phyloP scores from a whole-genome alignment of 2,113 vertebrate species.

The Sprattus sprattus region DNA sequence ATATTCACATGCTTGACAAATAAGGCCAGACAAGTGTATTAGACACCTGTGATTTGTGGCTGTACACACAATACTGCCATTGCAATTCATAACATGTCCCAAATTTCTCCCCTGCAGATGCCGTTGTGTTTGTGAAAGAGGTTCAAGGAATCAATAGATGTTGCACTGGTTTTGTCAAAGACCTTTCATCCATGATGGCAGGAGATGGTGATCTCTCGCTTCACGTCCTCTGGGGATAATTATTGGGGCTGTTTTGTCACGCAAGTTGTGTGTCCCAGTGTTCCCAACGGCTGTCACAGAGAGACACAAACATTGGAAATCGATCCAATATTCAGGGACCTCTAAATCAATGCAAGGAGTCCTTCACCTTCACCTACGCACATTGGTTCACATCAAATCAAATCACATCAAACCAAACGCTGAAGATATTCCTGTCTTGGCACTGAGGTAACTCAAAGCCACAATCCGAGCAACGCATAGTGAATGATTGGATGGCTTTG shows the following conservation, averaged over 20 bases:
- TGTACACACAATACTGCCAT: neutral
- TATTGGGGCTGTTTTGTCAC: neutral
- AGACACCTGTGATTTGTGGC: neutral
- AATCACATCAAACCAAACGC: too few species aligned
- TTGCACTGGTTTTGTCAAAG: neutral
- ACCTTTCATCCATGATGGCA: slow-evolving; percentile 22
- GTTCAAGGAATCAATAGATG: neutral
- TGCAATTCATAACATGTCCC: neutral
- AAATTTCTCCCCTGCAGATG: neutral
- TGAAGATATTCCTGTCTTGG: neutral
- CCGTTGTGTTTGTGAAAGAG: neutral
- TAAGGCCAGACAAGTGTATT: neutral
- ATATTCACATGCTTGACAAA: neutral
- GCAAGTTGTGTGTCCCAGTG: neutral
- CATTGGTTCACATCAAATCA: too few species aligned
- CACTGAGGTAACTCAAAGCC: neutral
- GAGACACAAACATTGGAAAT: neutral
- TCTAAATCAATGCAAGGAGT: neutral
- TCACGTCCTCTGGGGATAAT: neutral
- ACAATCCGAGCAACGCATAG: neutral
- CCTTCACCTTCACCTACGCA: too few species aligned
- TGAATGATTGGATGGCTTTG: neutral
- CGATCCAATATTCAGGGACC: neutral
- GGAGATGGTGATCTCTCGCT: slow-evolving; percentile 54
- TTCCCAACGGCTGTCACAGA: neutral